Conservation (phyloP, 2,113 vertebrate genomes). For the Athene noctua region DNA sequence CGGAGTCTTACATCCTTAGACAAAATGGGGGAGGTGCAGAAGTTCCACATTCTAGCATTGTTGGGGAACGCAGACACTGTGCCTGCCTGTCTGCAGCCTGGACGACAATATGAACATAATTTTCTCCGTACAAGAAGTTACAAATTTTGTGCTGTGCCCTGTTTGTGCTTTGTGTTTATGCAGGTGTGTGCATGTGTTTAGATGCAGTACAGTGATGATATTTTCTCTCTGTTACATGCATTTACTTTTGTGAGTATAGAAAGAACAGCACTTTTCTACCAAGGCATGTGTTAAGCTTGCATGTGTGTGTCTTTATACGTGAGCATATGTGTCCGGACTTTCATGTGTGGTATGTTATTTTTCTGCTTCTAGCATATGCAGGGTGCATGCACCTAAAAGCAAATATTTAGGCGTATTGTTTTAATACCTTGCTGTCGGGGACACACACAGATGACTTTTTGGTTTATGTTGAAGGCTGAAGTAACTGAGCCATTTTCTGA, state of each 20-base stretch:
- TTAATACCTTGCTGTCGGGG: neutral
- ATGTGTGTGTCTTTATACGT: accelerated
- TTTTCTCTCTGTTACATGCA: neutral
- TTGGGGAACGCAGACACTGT: neutral
- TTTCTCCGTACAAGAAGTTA: neutral
- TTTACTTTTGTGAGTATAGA: neutral
- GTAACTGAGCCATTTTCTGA: neutral
- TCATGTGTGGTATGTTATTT: neutral
- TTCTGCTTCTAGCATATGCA: neutral
- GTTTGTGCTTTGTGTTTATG: neutral
- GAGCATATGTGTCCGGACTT: neutral
- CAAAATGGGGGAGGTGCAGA: neutral
- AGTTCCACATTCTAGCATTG: neutral
- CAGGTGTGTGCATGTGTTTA: neutral
- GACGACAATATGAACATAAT: neutral
- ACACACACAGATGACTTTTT: neutral
- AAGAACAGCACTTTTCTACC: neutral
- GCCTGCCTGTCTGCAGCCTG: neutral
- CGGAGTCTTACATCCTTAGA: neutral
- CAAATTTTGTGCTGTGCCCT: neutral
- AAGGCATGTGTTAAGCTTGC: neutral
- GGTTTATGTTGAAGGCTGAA: neutral
- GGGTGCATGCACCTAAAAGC: neutral
- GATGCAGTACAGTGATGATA: neutral
- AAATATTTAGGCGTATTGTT: neutral